Evolutionary conservation across 2,888 invertebrate species (phyloP), one percentile per base, ranked within the genome.

Genomic region (Argyra leucocephala): DNA sequence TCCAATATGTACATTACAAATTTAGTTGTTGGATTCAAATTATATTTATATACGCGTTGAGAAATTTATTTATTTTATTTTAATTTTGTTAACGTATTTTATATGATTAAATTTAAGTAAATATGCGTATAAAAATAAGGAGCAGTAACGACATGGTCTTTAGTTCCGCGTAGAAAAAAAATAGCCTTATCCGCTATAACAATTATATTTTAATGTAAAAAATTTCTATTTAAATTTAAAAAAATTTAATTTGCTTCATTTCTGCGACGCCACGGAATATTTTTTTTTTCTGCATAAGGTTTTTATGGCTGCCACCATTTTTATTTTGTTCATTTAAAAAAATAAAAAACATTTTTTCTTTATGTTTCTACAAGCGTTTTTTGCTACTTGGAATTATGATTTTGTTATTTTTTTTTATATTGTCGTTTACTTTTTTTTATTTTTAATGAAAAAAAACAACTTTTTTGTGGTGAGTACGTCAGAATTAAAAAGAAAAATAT

Each of bases 281-380:
- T 48, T 48, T n/a, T 48, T 48, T 37, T 48, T 48, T 48, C 18
- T 48, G 48, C 48, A 48, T 48, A 18, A 48, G 48, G 15, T 48
- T 48, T 48, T 48, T 48, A 48, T 48, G 15, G 48, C 48, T 48
- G 48, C 48, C 48, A 48, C 48, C 48, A 48, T 48, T 48, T 48
- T 48, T 48, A 48, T 48, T 48, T 48, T 37, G 5, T 48, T 48
- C 7, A 48, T 48, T 48, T 48, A n/a, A n/a, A n/a, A n/a, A n/a
- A n/a, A n/a, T n/a, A n/a, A n/a, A n/a, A n/a, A n/a, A n/a, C n/a
- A 15, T 48, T 48, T 48, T 48, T 18, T 9, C 48, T 48, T 18
- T 48, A 48, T 48, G 48, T 48, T 48, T 48, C 15, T 48, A 48
- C 48, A 18, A 48, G 18, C 48, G 18, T 48, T 48, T 48, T 48